Conservation (phyloP, 2,113 vertebrate species). For the Pelmatolapia mariae region DNA sequence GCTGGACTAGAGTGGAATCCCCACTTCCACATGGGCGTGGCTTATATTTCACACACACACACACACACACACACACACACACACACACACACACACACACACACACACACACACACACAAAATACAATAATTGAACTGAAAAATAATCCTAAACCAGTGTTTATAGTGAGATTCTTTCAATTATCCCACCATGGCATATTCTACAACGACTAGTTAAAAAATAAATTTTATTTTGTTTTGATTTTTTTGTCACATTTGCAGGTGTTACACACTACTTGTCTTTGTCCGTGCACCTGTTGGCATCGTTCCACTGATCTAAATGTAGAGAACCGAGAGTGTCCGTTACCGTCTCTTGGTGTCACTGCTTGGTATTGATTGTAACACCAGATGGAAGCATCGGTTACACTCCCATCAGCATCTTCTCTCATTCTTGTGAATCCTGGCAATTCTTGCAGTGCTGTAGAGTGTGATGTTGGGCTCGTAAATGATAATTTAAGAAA, state of each 20-base stretch:
- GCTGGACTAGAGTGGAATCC: neutral
- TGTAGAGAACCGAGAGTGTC: slow-evolving; percentile 11
- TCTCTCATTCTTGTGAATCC: slow-evolving; percentile 8
- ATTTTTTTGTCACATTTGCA: neutral
- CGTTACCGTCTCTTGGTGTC: slow-evolving; percentile 16
- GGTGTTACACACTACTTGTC: neutral
- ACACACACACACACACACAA: neutral
- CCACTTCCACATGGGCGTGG: neutral
- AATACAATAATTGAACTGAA: neutral
- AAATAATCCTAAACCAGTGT: neutral
- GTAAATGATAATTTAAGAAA: slow-evolving; percentile 11
- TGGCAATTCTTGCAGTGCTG: neutral
- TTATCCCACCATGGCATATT: neutral
- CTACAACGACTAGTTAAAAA: neutral
- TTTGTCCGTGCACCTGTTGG: slow-evolving; percentile 1
- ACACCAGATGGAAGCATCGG: slow-evolving; percentile 17
- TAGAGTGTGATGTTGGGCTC: neutral
- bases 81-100: no score
- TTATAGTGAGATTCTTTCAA: neutral
- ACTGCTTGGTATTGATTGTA: slow-evolving; percentile 19
- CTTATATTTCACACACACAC: neutral
- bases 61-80: no score
- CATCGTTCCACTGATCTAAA: slow-evolving; percentile 6
- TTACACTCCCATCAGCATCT: slow-evolving; percentile 17
- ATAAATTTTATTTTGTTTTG: neutral